phyloP scores from a whole-genome alignment of 1,140 invertebrate species.

The Ooceraea biroi region DNA sequence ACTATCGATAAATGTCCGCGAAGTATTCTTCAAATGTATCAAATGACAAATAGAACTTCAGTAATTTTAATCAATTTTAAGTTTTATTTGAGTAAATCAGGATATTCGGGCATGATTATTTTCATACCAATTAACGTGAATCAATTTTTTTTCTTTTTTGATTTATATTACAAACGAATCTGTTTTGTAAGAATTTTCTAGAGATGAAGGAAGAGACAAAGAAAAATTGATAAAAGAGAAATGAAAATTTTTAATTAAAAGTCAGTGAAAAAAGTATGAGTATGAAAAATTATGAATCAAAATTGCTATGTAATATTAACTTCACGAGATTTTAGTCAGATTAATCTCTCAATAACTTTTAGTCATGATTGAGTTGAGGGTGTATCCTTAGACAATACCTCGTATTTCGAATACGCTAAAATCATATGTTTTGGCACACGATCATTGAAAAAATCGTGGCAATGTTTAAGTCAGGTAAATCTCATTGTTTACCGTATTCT shows the following conservation, averaged over 20 bases:
- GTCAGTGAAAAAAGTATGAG: background rate
- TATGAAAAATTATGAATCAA: background rate
- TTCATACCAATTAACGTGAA: background rate
- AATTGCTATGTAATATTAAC: background rate
- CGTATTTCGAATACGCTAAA: background rate
- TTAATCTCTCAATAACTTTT: background rate
- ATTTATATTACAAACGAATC: background rate
- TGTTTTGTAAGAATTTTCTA: background rate
- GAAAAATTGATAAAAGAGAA: background rate
- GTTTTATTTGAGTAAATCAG: background rate
- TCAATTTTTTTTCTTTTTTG: background rate
- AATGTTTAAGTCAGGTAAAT: background rate
- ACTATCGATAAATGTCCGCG: background rate
- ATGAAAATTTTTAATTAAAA: slow-evolving; percentile 3
- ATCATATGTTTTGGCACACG: background rate
- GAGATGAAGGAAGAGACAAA: no score
- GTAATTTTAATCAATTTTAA: background rate
- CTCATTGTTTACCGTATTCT: background rate
- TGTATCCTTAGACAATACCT: background rate
- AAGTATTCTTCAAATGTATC: slow-evolving; percentile 7
- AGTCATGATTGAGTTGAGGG: no score
- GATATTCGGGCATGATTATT: no score
- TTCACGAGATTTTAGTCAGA: background rate
- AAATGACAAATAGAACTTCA: slow-evolving; percentile 10
- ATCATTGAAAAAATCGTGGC: background rate